Evolutionary conservation across 2,113 vertebrate genomes (phyloP), one percentile per base, ranked within the genome.

Genomic region (Alaudala cheleensis): DNA sequence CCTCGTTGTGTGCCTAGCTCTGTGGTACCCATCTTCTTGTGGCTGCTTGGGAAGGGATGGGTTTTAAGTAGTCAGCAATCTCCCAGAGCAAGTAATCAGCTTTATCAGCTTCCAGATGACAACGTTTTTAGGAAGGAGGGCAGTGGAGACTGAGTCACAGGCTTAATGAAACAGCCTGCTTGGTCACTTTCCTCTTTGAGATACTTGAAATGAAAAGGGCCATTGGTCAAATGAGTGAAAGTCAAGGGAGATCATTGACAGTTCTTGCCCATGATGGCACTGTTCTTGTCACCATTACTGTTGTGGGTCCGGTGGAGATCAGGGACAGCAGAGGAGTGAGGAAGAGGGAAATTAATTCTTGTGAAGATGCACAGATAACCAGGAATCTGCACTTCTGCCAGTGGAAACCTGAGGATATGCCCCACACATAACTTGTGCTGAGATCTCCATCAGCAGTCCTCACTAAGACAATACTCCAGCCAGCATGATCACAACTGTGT

Each of bases 371-470:
- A 54, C n/a, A 65, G 12, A 10, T 20, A 33, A 47, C 18, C 11
- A 34, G 62, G 45, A 71, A 31, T 33, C n/a, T 51, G 64, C 2
- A 4, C 16, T 76, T 58, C 26, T 71, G 25, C 18, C 12, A 70
- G 14, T 42, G 39, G 37, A 72, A 92, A 40, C 3, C 6, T 25
- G 17, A 73, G 25, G 47, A n/a, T 73, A 11, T 40, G 42, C 11
- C 37, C 39, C 31, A 37, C 0, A 0, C 11, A 13, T 0, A 0
- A 5, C 28, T 81, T 56, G 9, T n/a, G 65, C 39, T 65, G 60
- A 14, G 24, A 16, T 82, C 28, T 70, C 40, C 17, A 22, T 47
- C 14, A 5, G 61, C 16, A 23, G 42, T 31, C 18, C n/a, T 77
- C 66, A 49, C 20, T 14, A 60, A 34, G 34, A 58, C 25, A 22